phyloP scores from a whole-genome alignment of 2,113 vertebrate genomes.

The Chlamydotis undulata region DNA sequence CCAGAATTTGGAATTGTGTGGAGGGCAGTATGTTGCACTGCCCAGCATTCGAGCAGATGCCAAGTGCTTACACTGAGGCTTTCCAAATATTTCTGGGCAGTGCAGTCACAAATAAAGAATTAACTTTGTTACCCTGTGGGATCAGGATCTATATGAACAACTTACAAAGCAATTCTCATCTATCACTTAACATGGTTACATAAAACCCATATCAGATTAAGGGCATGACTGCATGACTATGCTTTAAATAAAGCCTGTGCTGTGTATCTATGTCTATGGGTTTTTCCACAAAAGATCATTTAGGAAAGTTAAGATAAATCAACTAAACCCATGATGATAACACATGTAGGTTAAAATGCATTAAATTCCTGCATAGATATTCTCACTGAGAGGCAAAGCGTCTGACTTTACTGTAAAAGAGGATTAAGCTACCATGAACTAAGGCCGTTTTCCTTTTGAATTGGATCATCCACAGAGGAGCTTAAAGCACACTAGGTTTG shows the following conservation, averaged over 20 bases:
- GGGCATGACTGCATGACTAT: background rate
- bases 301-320: constrained; percentile 12
- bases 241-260: background rate
- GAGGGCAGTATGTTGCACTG: background rate
- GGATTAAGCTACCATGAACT: constrained; percentile 54
- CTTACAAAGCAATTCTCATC: background rate
- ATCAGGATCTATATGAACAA: background rate
- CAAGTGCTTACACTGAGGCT: background rate
- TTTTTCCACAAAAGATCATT: background rate
- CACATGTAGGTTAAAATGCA: constrained; percentile 6
- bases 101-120: background rate
- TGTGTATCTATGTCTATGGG: background rate
- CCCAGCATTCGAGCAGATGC: background rate
- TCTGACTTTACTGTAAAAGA: constrained; percentile 31
- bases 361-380: constrained; percentile 5
- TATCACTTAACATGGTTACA: background rate
- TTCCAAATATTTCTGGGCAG: background rate
- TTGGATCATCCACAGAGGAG: constrained; percentile 26
- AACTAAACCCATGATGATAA: constrained; percentile 23
- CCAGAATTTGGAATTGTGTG: background rate
- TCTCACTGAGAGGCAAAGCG: constrained; percentile 1
- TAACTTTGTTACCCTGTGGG: background rate
- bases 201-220: background rate
- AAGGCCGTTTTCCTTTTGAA: constrained; percentile 37
- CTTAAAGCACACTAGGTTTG: background rate